Percentiles rank a stretch among this genome's conserved stretches.
phyloP scores from a whole-genome alignment of 2,888 invertebrate genomes.

The Muschampia plurimacula region DNA sequence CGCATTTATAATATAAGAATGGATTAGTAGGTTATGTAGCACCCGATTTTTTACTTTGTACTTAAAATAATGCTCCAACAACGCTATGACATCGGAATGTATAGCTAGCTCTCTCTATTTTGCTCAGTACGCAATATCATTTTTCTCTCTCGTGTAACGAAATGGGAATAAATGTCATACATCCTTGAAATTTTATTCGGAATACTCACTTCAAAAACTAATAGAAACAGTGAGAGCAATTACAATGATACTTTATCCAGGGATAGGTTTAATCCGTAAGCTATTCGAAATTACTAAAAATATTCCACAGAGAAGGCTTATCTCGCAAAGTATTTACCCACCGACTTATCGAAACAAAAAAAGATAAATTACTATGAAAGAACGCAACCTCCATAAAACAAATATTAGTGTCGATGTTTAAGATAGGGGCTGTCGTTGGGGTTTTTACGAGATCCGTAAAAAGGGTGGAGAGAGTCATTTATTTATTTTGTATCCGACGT shows the following conservation, averaged over 20 bases:
- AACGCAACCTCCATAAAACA: slow-evolving; percentile 63
- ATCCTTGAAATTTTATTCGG: too few relatives aligned
- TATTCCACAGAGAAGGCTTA: slow-evolving; percentile 20
- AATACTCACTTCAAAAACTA: not conserved
- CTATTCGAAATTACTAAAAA: slow-evolving; percentile 9
- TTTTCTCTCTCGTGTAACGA: too few relatives aligned
- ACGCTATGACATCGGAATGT: too few relatives aligned
- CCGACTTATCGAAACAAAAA: slow-evolving; percentile 32
- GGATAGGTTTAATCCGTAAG: not conserved
- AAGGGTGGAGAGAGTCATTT: slow-evolving; percentile 54
- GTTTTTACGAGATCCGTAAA: slow-evolving; percentile 63
- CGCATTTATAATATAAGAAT: too few relatives aligned
- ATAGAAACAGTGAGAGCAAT: not conserved
- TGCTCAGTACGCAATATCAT: too few relatives aligned
- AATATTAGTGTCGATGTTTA: slow-evolving; percentile 65
- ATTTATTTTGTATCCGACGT: slow-evolving; percentile 59
- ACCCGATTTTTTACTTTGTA: too few relatives aligned
- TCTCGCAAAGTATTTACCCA: slow-evolving; percentile 23
- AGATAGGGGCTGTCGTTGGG: slow-evolving; percentile 61
- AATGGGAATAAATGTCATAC: too few relatives aligned
- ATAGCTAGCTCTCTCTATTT: too few relatives aligned
- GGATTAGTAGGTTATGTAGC: too few relatives aligned
- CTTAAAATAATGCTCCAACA: too few relatives aligned
- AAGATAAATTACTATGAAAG: slow-evolving; percentile 35
- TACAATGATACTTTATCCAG: not conserved